Base-by-base conservation (phyloP, 2,888 invertebrate species). In the Pyrgus malvae region DNA sequence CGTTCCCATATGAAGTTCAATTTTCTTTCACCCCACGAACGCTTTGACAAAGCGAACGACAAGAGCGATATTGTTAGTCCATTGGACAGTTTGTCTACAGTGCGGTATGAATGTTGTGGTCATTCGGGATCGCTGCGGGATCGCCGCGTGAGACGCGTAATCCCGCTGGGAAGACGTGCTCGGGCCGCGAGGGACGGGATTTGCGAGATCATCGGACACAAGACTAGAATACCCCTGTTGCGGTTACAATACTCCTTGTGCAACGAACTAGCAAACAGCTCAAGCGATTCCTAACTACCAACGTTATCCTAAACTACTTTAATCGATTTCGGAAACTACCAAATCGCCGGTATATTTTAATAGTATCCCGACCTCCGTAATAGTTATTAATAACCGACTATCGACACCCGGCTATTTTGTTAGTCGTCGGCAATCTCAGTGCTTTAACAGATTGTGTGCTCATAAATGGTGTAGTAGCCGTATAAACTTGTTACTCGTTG, bases 151-250 rank as follows among this genome's bases (percentile, higher is more conserved):
- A 65, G 61, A 72, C 72, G 71, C 70, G 74, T 81, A 81, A 83
- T 84, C 80, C 76, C 66, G 66, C 64, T 60, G 62, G 69, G 67
- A 74, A 76, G 78, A 83, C 89, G 87, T 89, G 88, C 80, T 70
- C 64, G 66, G 69, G 76, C 72, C 70, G 71, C 67, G 64, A 60
- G 68, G 64, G 62, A 66, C 63, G 71, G 81, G 88, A 85, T 90
- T 88, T 87, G 72, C 68, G 70, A 78, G 82, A 83, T 80, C 80
- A 79, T 78, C 74, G 72, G 74, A 74, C 73, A 70, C 69, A 75
- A 78, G 76, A 80, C 71, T 70, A 67, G 72, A 78, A 77, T 76
- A 76, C 68, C 67, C 72, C 70, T 70, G 76, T 74, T 71, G 72
- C 67, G 70, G 74, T 75, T 70, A 72, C 71, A 76, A 69, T 66